These are phyloP conservation scores for Piaya cayana DNA, from an alignment of 2,113 vertebrate species.

Conservation along the genomic window DNA sequence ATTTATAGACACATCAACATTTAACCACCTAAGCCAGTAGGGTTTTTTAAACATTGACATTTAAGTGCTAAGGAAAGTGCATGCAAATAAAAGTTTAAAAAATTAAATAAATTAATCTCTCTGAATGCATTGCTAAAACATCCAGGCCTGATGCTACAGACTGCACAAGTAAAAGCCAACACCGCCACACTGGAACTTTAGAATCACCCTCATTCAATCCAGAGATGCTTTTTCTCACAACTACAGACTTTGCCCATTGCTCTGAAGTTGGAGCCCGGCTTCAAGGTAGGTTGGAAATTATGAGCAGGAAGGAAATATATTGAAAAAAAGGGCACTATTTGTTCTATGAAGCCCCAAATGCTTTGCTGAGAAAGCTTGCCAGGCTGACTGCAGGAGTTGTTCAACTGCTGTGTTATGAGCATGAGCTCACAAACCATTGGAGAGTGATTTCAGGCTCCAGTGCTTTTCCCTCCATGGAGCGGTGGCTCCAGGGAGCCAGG, in stretches of 20 bases:
- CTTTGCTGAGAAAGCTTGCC: not conserved
- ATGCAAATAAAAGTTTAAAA: not conserved
- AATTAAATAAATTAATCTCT: not conserved
- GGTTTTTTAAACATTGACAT: not conserved
- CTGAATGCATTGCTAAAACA: not conserved
- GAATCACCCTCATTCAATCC: not conserved
- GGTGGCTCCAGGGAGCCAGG: not conserved
- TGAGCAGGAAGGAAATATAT: not conserved
- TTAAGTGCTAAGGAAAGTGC: not conserved
- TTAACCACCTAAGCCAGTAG: not conserved
- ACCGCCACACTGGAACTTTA: accelerated
- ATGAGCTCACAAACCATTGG: not conserved
- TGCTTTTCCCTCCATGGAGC: accelerated
- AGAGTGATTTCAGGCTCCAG: accelerated
- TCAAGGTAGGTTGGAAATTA: not conserved
- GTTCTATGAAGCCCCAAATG: not conserved
- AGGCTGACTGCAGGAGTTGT: not conserved
- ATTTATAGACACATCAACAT: not conserved
- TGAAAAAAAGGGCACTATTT: not conserved
- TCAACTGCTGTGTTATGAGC: not conserved
- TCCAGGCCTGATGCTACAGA: not conserved
- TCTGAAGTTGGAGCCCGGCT: not conserved
- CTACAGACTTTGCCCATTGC: not conserved
- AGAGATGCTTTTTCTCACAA: not conserved
- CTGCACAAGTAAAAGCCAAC: not conserved